Conservation (phyloP, 2,113 vertebrate genomes). For the Pelusios castaneus region DNA sequence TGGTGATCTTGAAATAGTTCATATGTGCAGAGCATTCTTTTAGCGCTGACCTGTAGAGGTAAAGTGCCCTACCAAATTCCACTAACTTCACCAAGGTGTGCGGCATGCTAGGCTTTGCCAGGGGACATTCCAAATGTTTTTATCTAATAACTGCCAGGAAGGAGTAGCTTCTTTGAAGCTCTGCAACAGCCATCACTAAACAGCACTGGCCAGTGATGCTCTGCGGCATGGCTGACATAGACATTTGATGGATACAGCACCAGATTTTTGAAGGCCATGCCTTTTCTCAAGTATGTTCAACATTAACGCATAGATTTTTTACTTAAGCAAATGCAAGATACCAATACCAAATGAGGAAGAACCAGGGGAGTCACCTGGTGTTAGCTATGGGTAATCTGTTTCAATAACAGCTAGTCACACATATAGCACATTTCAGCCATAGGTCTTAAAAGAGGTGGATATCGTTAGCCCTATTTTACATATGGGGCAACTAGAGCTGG, state of each 20-base stretch:
- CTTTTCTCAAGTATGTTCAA: background rate
- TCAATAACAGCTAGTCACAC: fast-evolving
- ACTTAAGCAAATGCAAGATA: background rate
- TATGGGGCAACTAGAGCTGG: background rate
- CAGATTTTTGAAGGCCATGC: background rate
- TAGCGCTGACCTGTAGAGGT: slow-evolving; percentile 46
- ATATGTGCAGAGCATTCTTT: slow-evolving; percentile 72
- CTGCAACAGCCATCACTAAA: fast-evolving
- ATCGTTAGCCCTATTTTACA: fast-evolving
- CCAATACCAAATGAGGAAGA: background rate
- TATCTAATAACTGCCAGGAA: background rate
- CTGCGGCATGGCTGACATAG: background rate
- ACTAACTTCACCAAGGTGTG: slow-evolving; percentile 62
- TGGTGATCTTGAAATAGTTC: slow-evolving; percentile 76
- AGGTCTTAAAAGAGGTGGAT: background rate
- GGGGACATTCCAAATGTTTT: background rate
- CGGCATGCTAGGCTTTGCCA: background rate
- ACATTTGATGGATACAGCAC: background rate
- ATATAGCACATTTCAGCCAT: background rate
- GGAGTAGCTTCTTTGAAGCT: background rate
- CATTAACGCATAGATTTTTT: background rate
- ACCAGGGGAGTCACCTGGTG: background rate
- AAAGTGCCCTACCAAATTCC: slow-evolving; percentile 42
- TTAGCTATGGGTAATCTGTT: background rate
- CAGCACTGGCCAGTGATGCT: background rate